Base-by-base conservation (phyloP, 2,888 invertebrate genomes). In the Tortrix viridana region DNA sequence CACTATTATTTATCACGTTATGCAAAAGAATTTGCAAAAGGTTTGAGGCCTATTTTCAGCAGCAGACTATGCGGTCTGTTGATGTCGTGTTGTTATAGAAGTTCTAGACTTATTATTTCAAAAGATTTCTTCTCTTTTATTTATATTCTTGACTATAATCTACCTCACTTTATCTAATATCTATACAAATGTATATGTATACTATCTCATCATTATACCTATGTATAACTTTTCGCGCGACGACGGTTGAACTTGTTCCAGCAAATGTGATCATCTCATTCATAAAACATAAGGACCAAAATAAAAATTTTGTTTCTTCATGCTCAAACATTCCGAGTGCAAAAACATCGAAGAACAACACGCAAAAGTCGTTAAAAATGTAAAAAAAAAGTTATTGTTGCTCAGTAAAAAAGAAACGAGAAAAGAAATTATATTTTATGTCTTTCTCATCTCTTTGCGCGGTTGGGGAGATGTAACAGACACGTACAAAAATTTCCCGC, bases 261-360 rank as follows among this genome's bases (percentile, higher is more conserved):
- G 55, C 46, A 48, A 65, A 48, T 64, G 62, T 61, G 66, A 63
- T 65, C 65, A 67, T 56, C 68, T 69, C 68, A 72, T 74, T 67
- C 66, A 69, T 72, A 72, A 73, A 69, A 72, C 71, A 74, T 72
- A 63, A 68, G 65, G 44, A 55, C 50, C 38, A 50, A 22, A 56
- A 56, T 46, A 52, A 60, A 22, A 41, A 23, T 56, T 32, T 43
- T 32, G 6, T 48, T 23, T 48, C 37, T 37, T 19, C 14, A 56
- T 22, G 38, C 23, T 55, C 43, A 55, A 49, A 44, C 48, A 55
- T 44, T 48, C 1, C 26, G 12, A 44, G 37, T 14, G 14, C 2
- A 23, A n/a, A 48, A n/a, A 16, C 4, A 44, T 37, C 9, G 18
- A 47, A 56, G 26, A 38, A 56, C 46, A 56, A 46, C 20, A 44